These are phyloP conservation scores for Autographa pulchrina DNA, from an alignment of 2,888 invertebrate species.

Conservation along the genomic window DNA sequence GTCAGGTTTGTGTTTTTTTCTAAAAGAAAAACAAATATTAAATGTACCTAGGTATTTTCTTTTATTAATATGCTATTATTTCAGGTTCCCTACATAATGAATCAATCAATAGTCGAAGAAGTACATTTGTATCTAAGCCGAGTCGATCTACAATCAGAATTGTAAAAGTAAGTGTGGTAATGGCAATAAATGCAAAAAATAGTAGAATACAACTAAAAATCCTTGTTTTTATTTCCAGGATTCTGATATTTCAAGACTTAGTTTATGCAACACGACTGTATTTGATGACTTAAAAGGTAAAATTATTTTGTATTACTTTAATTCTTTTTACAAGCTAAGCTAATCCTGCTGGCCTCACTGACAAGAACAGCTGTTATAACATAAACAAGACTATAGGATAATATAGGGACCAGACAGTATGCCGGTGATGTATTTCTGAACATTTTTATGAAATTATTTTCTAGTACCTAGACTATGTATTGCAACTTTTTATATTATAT, in stretches of 20 bases:
- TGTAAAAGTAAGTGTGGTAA: slow-evolving; percentile 75
- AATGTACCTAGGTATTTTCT: slow-evolving; percentile 17
- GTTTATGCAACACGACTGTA: slow-evolving; percentile 73
- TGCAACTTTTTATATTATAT: no score
- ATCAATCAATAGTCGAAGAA: slow-evolving; percentile 83
- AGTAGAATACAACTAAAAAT: slow-evolving; percentile 6
- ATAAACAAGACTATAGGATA: no score
- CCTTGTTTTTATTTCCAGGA: slow-evolving; percentile 67
- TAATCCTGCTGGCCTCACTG: no score
- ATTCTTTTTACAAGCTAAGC: background rate
- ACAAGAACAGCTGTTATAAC: no score
- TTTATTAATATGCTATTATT: slow-evolving; percentile 47
- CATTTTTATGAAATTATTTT: no score
- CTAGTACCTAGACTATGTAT: no score
- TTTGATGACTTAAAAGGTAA: slow-evolving; percentile 81
- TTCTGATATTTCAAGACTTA: slow-evolving; percentile 74
- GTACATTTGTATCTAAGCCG: slow-evolving; percentile 82
- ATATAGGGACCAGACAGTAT: no score
- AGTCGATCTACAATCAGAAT: slow-evolving; percentile 82
- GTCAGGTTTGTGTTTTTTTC: slow-evolving; percentile 81
- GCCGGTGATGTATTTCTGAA: no score
- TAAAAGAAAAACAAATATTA: slow-evolving; percentile 36
- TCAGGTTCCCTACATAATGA: slow-evolving; percentile 86
- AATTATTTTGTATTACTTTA: background rate
- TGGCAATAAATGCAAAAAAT: slow-evolving; percentile 6